A percentile compares a stretch with the other conserved stretches of the same genome.
Evolutionary conservation across 2,797 vertebrate species (phyloP).

Genomic region (Alcedo atthis): DNA sequence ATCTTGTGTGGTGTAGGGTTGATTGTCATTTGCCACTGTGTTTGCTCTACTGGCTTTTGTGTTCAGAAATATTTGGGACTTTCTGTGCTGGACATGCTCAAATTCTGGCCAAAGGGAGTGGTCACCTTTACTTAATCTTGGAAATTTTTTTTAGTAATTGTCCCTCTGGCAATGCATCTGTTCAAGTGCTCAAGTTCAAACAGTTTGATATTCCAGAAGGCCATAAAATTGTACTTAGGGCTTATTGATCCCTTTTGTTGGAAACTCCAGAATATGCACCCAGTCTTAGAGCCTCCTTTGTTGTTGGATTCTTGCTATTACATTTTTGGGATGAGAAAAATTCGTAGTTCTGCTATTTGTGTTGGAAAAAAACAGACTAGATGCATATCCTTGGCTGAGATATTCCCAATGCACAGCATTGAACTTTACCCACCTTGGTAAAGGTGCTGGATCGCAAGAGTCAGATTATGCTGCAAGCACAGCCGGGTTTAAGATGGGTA

Average conservation of each 20-base stretch:
- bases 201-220: neutral
- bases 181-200: neutral
- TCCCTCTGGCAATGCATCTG: neutral
- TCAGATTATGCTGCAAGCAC: rapidly evolving
- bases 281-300: neutral
- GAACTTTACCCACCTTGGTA: neutral
- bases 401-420: neutral
- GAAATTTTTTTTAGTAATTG: neutral
- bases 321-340: neutral
- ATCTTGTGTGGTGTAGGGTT: neutral
- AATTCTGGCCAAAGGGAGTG: neutral
- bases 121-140: neutral
- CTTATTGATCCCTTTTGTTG: neutral
- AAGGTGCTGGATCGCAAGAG: neutral
- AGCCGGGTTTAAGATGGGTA: neutral
- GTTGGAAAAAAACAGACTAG: neutral
- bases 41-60: neutral
- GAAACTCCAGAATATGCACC: neutral
- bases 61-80: neutral
- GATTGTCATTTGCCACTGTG: rapidly evolving
- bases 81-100: neutral
- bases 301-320: neutral
- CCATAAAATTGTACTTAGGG: neutral
- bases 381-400: neutral
- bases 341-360: neutral